Base-by-base conservation (phyloP, 2,888 invertebrate species). In the Tenthredo mesomela region DNA sequence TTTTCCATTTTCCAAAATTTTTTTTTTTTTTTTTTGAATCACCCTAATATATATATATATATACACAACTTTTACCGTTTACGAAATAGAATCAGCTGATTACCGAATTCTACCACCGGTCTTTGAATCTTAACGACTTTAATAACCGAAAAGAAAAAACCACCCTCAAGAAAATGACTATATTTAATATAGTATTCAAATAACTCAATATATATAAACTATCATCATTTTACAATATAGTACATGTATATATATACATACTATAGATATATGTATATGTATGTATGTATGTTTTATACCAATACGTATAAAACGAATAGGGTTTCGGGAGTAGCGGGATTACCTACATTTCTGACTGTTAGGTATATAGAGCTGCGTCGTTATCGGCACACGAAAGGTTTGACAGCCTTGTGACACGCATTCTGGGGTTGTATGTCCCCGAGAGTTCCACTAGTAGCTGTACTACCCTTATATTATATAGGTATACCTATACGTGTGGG, bases 371-470 rank as follows among this genome's bases (percentile, higher is more conserved):
- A 47, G n/a, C 82, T 67, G 82, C 47, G 82, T 82, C 70, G 82
- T 82, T 82, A 82, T 82, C 82, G 82, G 82, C 82, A 67, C 70
- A 82, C 82, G 82, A 70, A 82, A 67, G 82, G 82, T 82, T 82
- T 82, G 82, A 82, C 82, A 82, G 82, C 82, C 82, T 82, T 70
- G 82, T 82, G 82, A 82, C 82, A 82, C 82, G 82, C 82, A 82
- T 82, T 82, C 82, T 70, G 61, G 80, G 80, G 80, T 80, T 80
- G 80, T 80, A 80, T 80, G 80, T 40, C 78, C 80, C 77, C 77
- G 77, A 40, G 40, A 37, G 71, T 71, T 67, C 21, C n/a, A n/a
- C 18, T 12, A 47, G 47, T 47, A 47, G 47, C 12, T 12, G 67
- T 67, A 33, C 50, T 67, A 33, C 50, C n/a, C 88, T 18, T 18